Base-by-base conservation (phyloP, 2,113 vertebrate genomes). In the Pampusana beccarii region DNA sequence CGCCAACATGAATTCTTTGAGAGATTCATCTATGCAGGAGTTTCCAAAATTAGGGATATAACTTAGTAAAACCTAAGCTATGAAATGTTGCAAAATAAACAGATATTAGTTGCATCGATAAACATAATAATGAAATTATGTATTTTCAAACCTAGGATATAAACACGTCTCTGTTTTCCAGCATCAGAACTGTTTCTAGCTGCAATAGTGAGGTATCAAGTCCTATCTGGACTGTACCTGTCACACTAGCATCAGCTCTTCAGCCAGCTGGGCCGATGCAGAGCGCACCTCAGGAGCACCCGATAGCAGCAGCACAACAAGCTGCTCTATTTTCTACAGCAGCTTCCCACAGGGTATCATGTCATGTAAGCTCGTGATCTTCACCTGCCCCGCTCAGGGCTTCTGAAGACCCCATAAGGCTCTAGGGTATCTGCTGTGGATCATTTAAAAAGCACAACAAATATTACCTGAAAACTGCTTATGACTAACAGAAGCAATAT, bases 121-220 rank as follows among this genome's bases (percentile, higher is more conserved):
- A 65, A 34, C 4, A 31, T 1, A 3, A 29, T 51, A 64, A 84
- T 31, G 13, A 57, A 80, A 61, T 8, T 0, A 58, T 8, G 0
- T 33, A 25, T 73, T 80, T 74, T 60, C 20, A 78, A 66, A 84
- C 24, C 42, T 20, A 28, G 23, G 25, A 26, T 17, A 46, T 5
- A 80, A 67, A 34, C 9, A 7, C 2, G 4, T 65, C 10, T 38
- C 48, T 25, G 16, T 20, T 33, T 83, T 14, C 4, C 60, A 70
- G 58, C 66, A 46, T 23, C 62, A 83, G 29, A 86, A 65, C 31
- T 70, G 64, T 36, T 56, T 75, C 75, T 36, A 82, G 72, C 18
- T 44, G 16, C 26, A n/a, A 57, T 24, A 80, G 28, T 72, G 13
- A 79, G 21, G 33, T 8, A 88, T 6, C 11, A 33, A 17, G 5